Conservation (phyloP, 2,888 invertebrate genomes). For the Mantis religiosa region DNA sequence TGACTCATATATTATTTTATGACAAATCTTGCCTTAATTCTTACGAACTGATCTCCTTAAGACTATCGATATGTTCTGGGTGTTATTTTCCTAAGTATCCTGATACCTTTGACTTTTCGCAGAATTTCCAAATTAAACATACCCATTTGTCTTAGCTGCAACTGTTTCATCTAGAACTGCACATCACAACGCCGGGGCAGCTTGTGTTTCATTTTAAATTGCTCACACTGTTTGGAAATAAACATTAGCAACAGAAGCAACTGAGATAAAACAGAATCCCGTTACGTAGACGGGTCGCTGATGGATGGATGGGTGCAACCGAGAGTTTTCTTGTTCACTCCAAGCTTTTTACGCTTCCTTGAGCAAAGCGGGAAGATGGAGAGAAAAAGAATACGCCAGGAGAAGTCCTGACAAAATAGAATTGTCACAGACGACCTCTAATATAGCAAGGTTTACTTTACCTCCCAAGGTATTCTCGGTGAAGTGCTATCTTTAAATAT, state of each 20-base stretch:
- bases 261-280: neutral
- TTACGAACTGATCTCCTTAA: no score
- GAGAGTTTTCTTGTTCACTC: neutral
- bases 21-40: no score
- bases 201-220: neutral
- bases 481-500: neutral
- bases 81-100: no score
- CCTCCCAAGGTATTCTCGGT: neutral
- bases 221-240: neutral
- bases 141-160: neutral
- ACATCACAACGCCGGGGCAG: neutral
- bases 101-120: no score
- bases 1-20: no score
- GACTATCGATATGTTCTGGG: no score
- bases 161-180: neutral
- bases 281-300: neutral
- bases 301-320: neutral
- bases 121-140: no score
- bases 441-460: neutral
- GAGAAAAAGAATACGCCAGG: neutral
- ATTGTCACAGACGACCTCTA: neutral
- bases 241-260: neutral
- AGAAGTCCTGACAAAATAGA: neutral
- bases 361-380: neutral
- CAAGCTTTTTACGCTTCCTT: neutral